Conservation (phyloP, 2,888 invertebrate genomes). For the Temnothorax rugatulus region DNA sequence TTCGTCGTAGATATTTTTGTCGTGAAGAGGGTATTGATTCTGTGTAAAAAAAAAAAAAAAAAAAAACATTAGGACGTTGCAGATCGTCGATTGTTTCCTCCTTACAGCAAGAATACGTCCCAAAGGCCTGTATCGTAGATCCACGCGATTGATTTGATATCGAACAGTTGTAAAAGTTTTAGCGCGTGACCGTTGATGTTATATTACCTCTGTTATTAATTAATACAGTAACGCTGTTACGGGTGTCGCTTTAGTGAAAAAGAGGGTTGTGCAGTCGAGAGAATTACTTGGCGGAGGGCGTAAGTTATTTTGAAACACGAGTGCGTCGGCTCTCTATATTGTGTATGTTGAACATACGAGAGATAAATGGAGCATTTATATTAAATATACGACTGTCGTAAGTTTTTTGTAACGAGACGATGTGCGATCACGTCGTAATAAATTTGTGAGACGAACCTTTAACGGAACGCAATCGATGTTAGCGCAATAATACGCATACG, state of each 20-base stretch:
- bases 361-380: slow-evolving; percentile 31
- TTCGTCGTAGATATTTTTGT: slow-evolving; percentile 47
- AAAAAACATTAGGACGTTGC: slow-evolving; percentile 19
- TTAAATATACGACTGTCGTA: slow-evolving; percentile 41
- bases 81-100: slow-evolving; percentile 52
- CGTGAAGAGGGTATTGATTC: slow-evolving; percentile 25
- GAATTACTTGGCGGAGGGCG: not conserved
- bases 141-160: slow-evolving; percentile 70
- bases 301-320: slow-evolving; percentile 42
- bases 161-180: slow-evolving; percentile 57
- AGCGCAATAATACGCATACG: slow-evolving; percentile 46
- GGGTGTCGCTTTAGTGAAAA: slow-evolving; percentile 23
- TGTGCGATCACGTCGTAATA: slow-evolving; percentile 15
- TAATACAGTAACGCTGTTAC: slow-evolving; percentile 40
- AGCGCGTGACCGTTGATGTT: slow-evolving; percentile 56
- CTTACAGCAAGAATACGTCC: slow-evolving; percentile 67
- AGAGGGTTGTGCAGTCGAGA: not conserved
- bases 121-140: slow-evolving; percentile 70
- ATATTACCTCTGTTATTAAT: slow-evolving; percentile 58
- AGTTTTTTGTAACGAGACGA: slow-evolving; percentile 33
- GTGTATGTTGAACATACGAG: slow-evolving; percentile 23
- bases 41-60: slow-evolving; percentile 11
- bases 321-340: not conserved
- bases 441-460: slow-evolving; percentile 43
- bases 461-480: slow-evolving; percentile 35